A percentile compares a stretch with the other conserved stretches of the same genome.
Conservation (phyloP, 1,140 invertebrate species). For the Atta cephalotes region DNA sequence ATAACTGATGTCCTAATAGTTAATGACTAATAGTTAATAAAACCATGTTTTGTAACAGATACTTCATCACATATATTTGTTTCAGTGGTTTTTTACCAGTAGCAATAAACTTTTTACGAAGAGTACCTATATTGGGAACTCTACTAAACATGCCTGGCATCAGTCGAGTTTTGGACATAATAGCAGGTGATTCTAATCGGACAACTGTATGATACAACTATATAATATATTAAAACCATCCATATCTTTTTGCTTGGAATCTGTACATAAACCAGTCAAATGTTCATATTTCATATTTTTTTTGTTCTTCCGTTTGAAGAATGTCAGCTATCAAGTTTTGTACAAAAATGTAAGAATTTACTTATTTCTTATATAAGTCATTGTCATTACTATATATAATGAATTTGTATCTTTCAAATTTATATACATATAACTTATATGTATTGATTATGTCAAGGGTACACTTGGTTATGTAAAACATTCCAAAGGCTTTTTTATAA, state of each 20-base stretch:
- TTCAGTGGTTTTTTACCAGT: slow-evolving; percentile 94
- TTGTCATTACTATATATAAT: slow-evolving; percentile 36
- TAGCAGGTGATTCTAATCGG: slow-evolving; percentile 88
- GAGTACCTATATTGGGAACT: slow-evolving; percentile 92
- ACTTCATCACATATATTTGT: slow-evolving; percentile 37
- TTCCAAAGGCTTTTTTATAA: slow-evolving; percentile 25
- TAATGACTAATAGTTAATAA: too few relatives aligned
- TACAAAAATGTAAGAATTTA: slow-evolving; percentile 58
- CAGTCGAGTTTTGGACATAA: slow-evolving; percentile 87
- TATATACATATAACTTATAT: slow-evolving; percentile 35
- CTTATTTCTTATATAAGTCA: slow-evolving; percentile 5
- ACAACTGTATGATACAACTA: slow-evolving; percentile 87
- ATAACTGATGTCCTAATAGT: too few relatives aligned
- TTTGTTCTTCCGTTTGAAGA: slow-evolving; percentile 46
- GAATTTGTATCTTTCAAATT: slow-evolving; percentile 53
- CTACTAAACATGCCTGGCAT: slow-evolving; percentile 92
- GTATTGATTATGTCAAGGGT: slow-evolving; percentile 47
- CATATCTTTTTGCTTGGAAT: slow-evolving; percentile 62
- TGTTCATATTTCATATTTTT: slow-evolving; percentile 47
- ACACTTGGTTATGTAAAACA: slow-evolving; percentile 1
- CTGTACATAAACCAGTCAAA: slow-evolving; percentile 80
- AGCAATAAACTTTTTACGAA: slow-evolving; percentile 94
- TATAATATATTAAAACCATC: slow-evolving; percentile 61
- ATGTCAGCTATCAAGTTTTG: slow-evolving; percentile 49
- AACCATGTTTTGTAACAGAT: too few relatives aligned